Evolutionary conservation across 2,113 vertebrate species (phyloP).

Genomic region (Indri indri): DNA sequence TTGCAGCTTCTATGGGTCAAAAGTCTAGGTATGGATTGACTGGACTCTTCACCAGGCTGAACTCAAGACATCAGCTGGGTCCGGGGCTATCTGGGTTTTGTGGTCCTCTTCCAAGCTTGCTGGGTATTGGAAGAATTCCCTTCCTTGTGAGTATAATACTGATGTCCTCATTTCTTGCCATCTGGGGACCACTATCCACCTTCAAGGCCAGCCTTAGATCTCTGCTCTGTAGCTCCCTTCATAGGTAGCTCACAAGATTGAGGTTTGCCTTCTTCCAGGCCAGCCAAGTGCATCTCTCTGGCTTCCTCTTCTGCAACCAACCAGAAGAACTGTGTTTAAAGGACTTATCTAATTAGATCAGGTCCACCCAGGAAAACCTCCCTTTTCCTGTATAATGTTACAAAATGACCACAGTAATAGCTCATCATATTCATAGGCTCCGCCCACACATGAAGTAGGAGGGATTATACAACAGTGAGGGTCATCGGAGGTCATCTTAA

Average conservation of each 20-base stretch:
- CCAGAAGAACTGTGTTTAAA: background rate
- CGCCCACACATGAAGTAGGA: background rate
- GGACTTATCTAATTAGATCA: background rate
- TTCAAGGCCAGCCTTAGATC: background rate
- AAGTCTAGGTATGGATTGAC: background rate
- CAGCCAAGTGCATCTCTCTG: background rate
- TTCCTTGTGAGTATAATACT: background rate
- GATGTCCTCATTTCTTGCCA: background rate
- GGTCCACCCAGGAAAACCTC: background rate
- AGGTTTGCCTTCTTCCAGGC: background rate
- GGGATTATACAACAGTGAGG: background rate
- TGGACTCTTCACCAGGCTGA: background rate
- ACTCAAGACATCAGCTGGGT: background rate
- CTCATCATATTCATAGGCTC: background rate
- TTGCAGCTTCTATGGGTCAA: background rate
- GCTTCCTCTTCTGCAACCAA: background rate
- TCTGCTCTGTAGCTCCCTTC: background rate
- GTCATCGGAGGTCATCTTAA: background rate
- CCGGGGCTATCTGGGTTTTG: background rate
- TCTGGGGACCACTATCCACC: background rate
- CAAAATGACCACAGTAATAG: background rate
- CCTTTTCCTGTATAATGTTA: background rate
- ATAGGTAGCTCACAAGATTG: background rate
- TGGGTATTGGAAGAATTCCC: background rate
- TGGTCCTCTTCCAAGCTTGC: background rate